phyloP scores from a whole-genome alignment of 2,113 vertebrate species.

The Scatophagus argus region DNA sequence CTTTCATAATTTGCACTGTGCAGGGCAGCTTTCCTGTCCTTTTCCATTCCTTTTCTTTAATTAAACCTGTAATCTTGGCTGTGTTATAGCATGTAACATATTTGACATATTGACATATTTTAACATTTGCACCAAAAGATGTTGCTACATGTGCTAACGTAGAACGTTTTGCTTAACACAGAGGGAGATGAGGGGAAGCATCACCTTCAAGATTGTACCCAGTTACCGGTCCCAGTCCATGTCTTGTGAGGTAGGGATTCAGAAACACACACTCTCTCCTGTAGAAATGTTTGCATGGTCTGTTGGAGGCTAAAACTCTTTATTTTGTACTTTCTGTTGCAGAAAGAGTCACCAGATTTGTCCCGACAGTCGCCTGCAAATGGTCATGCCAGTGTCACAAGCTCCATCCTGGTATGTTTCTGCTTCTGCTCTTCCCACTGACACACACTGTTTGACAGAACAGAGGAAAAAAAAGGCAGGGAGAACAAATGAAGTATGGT shows the following conservation, averaged over 20 bases:
- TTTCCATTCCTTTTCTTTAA: not conserved
- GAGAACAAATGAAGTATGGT: too few species aligned
- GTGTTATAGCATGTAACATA: not conserved
- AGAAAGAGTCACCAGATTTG: slow-evolving; percentile 81
- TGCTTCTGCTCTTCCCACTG: slow-evolving; percentile 49
- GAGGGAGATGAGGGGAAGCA: slow-evolving; percentile 99
- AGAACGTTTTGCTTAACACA: too few species aligned
- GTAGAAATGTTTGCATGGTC: not conserved
- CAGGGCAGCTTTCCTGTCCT: not conserved
- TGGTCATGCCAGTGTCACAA: slow-evolving; percentile 95
- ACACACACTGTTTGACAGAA: too few species aligned
- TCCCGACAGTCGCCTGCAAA: slow-evolving; percentile 79
- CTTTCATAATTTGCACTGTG: not conserved
- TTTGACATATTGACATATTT: too few species aligned
- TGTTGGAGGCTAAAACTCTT: not conserved
- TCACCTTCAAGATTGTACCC: slow-evolving; percentile 99
- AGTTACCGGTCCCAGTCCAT: slow-evolving; percentile 96
- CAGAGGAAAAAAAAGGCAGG: too few species aligned
- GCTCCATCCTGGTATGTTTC: slow-evolving; percentile 97
- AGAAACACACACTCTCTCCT: not conserved
- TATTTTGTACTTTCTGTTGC: slow-evolving; percentile 26
- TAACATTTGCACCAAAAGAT: not conserved
- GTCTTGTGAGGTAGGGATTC: slow-evolving; percentile 92
- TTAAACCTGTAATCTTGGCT: not conserved
- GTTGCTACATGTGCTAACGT: not conserved